A percentile compares a stretch with the other conserved stretches of the same genome.
Conservation (phyloP, 2,113 vertebrate genomes). For the Ceyx melanurus region DNA sequence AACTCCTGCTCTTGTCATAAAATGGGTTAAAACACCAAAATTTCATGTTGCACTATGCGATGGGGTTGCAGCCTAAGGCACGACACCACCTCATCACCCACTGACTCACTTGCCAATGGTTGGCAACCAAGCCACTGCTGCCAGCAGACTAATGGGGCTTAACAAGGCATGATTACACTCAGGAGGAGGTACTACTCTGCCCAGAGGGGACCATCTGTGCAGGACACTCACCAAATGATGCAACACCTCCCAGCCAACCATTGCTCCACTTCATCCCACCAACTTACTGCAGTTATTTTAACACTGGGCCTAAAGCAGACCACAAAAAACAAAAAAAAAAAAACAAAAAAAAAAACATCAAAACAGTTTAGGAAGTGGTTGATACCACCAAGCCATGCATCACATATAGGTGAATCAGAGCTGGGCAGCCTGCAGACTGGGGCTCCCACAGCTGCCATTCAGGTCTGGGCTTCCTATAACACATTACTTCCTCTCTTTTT, state of each 20-base stretch:
- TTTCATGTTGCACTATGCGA: rapidly evolving
- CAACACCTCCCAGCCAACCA: rapidly evolving
- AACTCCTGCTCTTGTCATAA: neutral
- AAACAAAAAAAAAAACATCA: neutral
- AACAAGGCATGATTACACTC: rapidly evolving
- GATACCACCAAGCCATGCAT: neutral
- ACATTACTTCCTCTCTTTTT: neutral
- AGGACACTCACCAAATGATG: neutral
- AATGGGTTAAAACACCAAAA: neutral
- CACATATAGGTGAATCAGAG: rapidly evolving
- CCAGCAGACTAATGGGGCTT: neutral
- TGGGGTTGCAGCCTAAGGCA: neutral
- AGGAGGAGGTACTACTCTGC: neutral
- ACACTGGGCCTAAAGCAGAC: neutral
- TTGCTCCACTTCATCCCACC: neutral
- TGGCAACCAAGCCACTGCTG: neutral
- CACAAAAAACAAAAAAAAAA: neutral
- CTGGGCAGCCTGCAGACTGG: neutral
- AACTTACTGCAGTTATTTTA: neutral
- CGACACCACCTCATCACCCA: neutral
- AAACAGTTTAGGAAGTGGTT: neutral
- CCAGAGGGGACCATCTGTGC: neutral
- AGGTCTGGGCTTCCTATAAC: neutral
- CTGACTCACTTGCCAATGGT: neutral
- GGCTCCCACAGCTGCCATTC: rapidly evolving